Percentiles rank a stretch among this genome's conserved stretches.
phyloP scores from a whole-genome alignment of 2,888 invertebrate species.

The Uropetala carovei region DNA sequence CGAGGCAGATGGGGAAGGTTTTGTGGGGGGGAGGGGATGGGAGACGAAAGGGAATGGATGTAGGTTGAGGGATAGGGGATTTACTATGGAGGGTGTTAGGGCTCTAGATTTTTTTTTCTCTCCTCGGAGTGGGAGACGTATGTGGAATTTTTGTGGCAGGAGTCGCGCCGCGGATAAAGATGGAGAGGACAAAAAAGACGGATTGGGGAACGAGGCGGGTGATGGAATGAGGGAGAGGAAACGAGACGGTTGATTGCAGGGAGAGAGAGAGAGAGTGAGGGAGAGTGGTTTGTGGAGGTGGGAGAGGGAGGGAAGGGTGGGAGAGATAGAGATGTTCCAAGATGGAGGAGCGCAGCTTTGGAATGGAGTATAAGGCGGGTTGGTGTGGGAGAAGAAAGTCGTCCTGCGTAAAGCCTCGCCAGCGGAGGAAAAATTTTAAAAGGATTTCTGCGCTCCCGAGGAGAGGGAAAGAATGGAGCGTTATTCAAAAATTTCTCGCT shows the following conservation, averaged over 20 bases:
- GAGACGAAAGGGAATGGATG: background rate
- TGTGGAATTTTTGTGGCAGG: background rate
- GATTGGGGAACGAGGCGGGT: background rate
- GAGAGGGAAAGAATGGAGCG: background rate
- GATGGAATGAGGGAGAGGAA: background rate
- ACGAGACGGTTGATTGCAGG: background rate
- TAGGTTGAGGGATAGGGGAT: background rate
- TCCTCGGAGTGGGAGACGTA: background rate
- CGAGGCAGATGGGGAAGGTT: background rate
- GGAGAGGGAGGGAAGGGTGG: background rate
- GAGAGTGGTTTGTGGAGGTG: background rate
- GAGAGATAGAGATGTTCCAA: background rate
- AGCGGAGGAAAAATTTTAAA: no score
- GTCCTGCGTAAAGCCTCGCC: no score
- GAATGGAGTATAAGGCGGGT: background rate
- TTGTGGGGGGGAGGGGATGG: background rate
- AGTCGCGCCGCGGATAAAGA: slow-evolving; percentile 17
- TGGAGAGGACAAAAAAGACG: background rate
- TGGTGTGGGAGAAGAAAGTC: no score
- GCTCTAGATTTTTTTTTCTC: background rate
- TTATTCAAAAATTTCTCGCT: background rate
- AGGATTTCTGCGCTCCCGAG: background rate
- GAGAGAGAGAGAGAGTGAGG: background rate
- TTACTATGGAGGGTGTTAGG: background rate
- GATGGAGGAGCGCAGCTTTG: background rate